Base-by-base conservation (phyloP, 2,113 vertebrate species). In the Lathamus discolor region DNA sequence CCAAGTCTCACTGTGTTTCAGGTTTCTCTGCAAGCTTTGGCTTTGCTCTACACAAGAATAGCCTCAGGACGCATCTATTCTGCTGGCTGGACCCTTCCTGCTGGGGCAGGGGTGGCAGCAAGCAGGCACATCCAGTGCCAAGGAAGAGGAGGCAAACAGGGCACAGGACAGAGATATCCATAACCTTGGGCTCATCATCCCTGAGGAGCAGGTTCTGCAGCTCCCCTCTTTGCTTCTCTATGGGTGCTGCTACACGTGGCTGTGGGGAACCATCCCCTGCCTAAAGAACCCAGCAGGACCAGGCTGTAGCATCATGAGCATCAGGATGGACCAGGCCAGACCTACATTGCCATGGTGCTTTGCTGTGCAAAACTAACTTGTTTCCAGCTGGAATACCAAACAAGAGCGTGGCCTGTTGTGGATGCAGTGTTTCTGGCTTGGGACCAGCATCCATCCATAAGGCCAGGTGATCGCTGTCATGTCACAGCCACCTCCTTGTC, bases 1-100 rank as follows among this genome's bases (percentile, higher is more conserved):
- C 95, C 96, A 83, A 92, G 83, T 43, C 96, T 63, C 64, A 1
- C 63, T 91, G 95, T 39, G 93, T 93, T 92, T 94, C 96, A 5
- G 63, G 89, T 97, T 97, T 88, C 95, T 33, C 5, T 17, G 46
- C 91, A 24, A 63, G 41, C 25, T 66, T 39, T 67, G 92, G 79
- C 89, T 76, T 17, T 6, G 74, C 86, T 79, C 52, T 7, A 3
- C n/a, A 9, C 44, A 15, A 28, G 82, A 83, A n/a, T 28, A 85
- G 59, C 84, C n/a, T 54, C 57, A 14, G 85, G 91, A 62, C 18
- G 43, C 81, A 8, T 59, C 61, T 39, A 9, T 2, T 8, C 68
- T 7, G 43, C 46, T 25, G 25, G 57, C 52, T 20, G 74, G 68
- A 79, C 77, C 77, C 64, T 75, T 63, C n/a, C 66, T n/a, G 79